Evolutionary conservation across 2,888 invertebrate species (phyloP), one percentile per base, ranked within the genome.

Genomic region (Drosophila austrosaltans): DNA sequence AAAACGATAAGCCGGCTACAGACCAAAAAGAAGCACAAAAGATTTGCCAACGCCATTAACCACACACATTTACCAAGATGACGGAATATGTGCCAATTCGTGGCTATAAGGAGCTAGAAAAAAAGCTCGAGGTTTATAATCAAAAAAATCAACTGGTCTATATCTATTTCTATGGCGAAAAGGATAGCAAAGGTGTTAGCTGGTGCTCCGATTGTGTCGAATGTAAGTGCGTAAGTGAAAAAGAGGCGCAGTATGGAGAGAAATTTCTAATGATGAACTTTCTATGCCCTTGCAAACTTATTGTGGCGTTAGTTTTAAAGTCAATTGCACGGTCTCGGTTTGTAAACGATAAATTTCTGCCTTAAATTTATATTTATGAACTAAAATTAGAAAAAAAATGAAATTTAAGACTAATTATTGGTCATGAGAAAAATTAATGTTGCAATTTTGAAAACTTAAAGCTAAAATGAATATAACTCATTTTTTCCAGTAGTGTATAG

Each of bases 141-240:
- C 53, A 44, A 57, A 81, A 57, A 0, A 73, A 70, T 5, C 32
- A 58, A 3, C 71, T 79, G 2, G 74, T 91, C 28, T 90, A 87
- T 42, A 62, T 90, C 5, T 85, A 85, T 42, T 84, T 85, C 53
- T 77, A 74, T 22, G 85, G 85, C 8, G 77, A 78, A 25, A 94
- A 94, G 89, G 78, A 88, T 57, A 72, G 72, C 28, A 64, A 75
- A 0, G 97, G 97, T 0, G 91, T 93, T 48, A 97, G 96, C 90
- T 98, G 98, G 98, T 98, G 98, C 89, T 94, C 95, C 0, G 98
- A 98, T 92, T 98, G 98, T 91, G 95, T 95, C 8, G 93, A 93
- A 91, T 96, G 97, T 96, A 93, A 93, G 91, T 69, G 78, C 8
- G 56, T 20, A 22, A 12, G 7, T 8, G 16, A 32, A 20, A 20